Evolutionary conservation across 2,888 invertebrate species (phyloP).

Genomic region (Clistopyga incitator): DNA sequence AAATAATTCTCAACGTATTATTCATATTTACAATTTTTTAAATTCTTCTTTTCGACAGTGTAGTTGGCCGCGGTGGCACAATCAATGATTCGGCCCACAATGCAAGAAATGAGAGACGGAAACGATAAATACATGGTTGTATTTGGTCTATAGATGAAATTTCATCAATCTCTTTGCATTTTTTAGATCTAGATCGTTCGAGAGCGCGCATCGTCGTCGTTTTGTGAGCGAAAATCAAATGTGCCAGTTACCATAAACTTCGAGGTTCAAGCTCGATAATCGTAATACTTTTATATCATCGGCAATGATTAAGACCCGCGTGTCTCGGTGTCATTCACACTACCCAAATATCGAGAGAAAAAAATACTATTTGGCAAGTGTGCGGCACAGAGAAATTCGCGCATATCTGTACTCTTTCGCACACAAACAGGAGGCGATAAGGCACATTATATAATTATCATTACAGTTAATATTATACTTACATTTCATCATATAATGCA

Average conservation of each 20-base stretch:
- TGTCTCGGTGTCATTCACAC: conserved; percentile 12
- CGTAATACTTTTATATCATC: background rate
- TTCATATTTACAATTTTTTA: conserved; percentile 49
- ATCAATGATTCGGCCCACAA: conserved; percentile 4
- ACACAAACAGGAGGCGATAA: conserved; percentile 68
- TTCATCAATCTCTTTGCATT: conserved; percentile 4
- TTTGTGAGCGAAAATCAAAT: conserved; percentile 39
- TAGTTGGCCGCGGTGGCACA: background rate
- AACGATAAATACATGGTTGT: background rate
- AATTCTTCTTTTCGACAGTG: background rate
- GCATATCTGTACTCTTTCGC: conserved; percentile 22
- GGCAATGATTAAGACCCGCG: background rate
- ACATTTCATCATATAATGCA: conserved; percentile 15
- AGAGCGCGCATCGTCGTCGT: conserved; percentile 2
- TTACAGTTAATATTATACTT: conserved; percentile 38
- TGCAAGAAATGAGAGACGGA: background rate
- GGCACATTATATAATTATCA: conserved; percentile 67
- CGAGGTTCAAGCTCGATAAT: background rate
- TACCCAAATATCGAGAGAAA: conserved; percentile 12
- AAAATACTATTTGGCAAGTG: conserved; percentile 42
- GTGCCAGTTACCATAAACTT: conserved; percentile 15
- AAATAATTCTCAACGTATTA: conserved; percentile 38
- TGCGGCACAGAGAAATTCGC: conserved; percentile 30
- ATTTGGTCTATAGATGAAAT: conserved; percentile 5
- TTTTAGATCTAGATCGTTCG: background rate